Base-by-base conservation (phyloP, 1,140 invertebrate species). In the Coboldia fuscipes region DNA sequence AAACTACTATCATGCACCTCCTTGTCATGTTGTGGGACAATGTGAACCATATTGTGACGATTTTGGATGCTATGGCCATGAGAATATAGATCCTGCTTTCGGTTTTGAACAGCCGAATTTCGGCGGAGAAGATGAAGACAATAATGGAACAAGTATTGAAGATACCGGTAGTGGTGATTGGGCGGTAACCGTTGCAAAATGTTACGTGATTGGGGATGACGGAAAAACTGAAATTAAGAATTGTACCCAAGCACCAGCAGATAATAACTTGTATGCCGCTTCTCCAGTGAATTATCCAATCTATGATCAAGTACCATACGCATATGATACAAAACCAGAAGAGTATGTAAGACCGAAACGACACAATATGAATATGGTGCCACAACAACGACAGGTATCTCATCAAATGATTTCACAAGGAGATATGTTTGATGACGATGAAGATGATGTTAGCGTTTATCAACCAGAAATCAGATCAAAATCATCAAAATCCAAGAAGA, bases 1-100 rank as follows among this genome's bases (percentile, higher is more conserved):
- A 6, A 35, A 37, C n/a, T 39, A 40, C 37, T 44, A 42, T 22
- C 42, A 44, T 31, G 18, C 21, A 12, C 40, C 40, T 14, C 42
- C 42, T 8, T 36, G 30, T 29, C 30, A 21, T 27, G 8, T n/a
- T 6, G 10, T 8, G 9, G 9, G 10, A 29, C 19, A 30, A 7
- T 12, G 12, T 20, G 15, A 14, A 18, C 20, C 23, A 26, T 14
- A 19, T 23, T 33, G 35, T 36, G 33, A 22, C 10, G 13, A 15
- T 9, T 23, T 19, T 14, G 42, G 42, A 15, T 39, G 39, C 27
- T 42, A 39, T 35, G 42, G 38, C 8, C 34, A 42, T 14, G 32
- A 41, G 10, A n/a, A 30, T 9, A 30, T 39, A 10, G 40, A 42
- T 39, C 42, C 38, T 20, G 36, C 30, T 29, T 40, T 42, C 26